Percentiles rank a stretch among this genome's conserved stretches.
phyloP scores from a whole-genome alignment of 2,113 vertebrate genomes.

The Garra rufa region DNA sequence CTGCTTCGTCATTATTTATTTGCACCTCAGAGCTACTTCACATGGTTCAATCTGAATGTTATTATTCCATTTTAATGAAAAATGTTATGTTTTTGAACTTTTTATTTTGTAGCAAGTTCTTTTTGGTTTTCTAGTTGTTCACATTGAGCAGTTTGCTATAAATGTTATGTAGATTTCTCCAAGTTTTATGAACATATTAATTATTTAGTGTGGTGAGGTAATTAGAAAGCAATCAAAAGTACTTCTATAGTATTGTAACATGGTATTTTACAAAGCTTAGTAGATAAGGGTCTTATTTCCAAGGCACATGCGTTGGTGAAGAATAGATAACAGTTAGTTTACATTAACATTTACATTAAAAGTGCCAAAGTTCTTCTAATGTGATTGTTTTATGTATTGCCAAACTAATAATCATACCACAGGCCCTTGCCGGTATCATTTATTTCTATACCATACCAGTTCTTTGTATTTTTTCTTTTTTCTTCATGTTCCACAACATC shows the following conservation, averaged over 20 bases:
- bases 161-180: constrained; percentile 5
- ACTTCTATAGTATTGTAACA: constrained; percentile 15
- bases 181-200: background rate
- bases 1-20: constrained; percentile 53
- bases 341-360: constrained; percentile 10
- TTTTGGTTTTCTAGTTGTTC: background rate
- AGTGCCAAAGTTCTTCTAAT: constrained; percentile 51
- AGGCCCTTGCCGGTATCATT: background rate
- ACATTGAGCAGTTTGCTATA: constrained; percentile 18
- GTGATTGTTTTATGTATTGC: constrained; percentile 47
- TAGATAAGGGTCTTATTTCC: background rate
- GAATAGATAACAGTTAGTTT: background rate
- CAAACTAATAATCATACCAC: constrained; percentile 39
- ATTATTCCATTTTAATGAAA: constrained; percentile 59
- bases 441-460: background rate
- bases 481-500: no score
- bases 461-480: no score
- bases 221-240: constrained; percentile 16
- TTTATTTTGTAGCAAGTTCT: constrained; percentile 10
- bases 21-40: constrained; percentile 48
- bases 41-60: constrained; percentile 45
- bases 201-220: background rate
- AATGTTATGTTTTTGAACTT: constrained; percentile 14
- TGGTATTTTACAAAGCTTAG: constrained; percentile 17
- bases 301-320: background rate